Evolutionary conservation across 2,113 vertebrate genomes (phyloP), one percentile per base, ranked within the genome.

Genomic region (Tetraodon nigroviridis): DNA sequence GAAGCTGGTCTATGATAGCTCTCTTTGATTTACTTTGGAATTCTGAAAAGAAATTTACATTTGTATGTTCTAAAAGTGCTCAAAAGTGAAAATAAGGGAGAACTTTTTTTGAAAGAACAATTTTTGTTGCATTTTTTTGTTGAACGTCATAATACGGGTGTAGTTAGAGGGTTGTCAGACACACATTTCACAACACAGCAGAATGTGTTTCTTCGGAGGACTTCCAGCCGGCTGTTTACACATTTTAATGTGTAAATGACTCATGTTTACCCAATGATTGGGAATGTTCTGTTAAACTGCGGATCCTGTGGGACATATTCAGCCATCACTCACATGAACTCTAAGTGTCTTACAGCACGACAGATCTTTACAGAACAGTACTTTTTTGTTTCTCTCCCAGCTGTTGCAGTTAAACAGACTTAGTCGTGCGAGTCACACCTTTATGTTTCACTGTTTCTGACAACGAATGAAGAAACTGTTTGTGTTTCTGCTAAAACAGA

Each of bases 211-310:
- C 2, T 42, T 12, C 3, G 13, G 40, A 14, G 41, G 12, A 44
- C 41, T 15, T 44, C 12, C 15, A 44, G 42, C 42, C 6, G 16
- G 5, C 13, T 44, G 42, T 79, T 79, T 64, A 57, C 37, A 58
- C 24, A 11, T 44, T 44, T 17, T 44, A 17, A 44, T 44, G 42
- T 44, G 42, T 44, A 44, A 44, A 44, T 44, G 16, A 44, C 16
- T 44, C 42, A 4, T 44, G 42, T 17, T 44, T 44, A 44, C 42
- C 16, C 16, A 44, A 16, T 16, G 42, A 16, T 44, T 44, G 13
- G 42, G 42, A 44, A 14, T 44, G 4, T 14, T 44, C 15, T 4
- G 10, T 11, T 15, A 13, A 15, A 42, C 14, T 13, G 14, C 40
- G 0, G 14, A 42, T 42, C 40, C 40, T 42, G 14, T 17, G 42